Evolutionary conservation across 1,140 invertebrate genomes (phyloP), one percentile per base, ranked within the genome.

Genomic region (Aricia agestis): DNA sequence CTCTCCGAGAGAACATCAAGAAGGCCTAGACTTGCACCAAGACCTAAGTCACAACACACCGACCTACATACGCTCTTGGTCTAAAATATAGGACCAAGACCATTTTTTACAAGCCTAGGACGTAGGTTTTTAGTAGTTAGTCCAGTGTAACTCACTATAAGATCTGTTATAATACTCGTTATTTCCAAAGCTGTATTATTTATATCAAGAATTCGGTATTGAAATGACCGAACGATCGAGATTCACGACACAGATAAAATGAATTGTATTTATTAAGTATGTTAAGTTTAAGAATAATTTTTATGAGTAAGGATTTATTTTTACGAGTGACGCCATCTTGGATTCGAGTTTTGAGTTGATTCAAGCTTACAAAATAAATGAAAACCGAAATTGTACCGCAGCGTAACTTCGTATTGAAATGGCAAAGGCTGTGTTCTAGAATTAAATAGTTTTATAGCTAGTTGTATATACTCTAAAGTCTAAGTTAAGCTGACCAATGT

Each of bases 1-100:
- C 92, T 59, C 94, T 99, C 11, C 94, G 95, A 78, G 91, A 94
- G 45, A 93, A 95, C 67, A 82, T 97, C 58, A 69, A 85, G 57
- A 75, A 82, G 69, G 80, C 79, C 72, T 90, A 86, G 75, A 78
- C 67, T 68, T 4, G 5, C 68, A 11, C 41, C 5, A 19, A 74
- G 9, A 75, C 82, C 79, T 85, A 85, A 85, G 75, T 79, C 59
- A 74, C 63, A 58, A 42, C 6, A 7, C 41, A 42, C 11, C 41
- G 41, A 42, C 41, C 41, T 9, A 42, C n/a, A n/a, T n/a, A n/a
- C n/a, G n/a, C n/a, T n/a, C n/a, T n/a, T 32, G 36, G 36, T 36
- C 36, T 0, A 36, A 36, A 9, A 9, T 9, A 6, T 36, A 36
- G 2, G 36, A 36, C 9, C 9, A 7, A 36, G 2, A 36, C 36